These are phyloP conservation scores for Dreissena polymorpha DNA, from an alignment of 1,140 invertebrate genomes.

Conservation along the genomic window DNA sequence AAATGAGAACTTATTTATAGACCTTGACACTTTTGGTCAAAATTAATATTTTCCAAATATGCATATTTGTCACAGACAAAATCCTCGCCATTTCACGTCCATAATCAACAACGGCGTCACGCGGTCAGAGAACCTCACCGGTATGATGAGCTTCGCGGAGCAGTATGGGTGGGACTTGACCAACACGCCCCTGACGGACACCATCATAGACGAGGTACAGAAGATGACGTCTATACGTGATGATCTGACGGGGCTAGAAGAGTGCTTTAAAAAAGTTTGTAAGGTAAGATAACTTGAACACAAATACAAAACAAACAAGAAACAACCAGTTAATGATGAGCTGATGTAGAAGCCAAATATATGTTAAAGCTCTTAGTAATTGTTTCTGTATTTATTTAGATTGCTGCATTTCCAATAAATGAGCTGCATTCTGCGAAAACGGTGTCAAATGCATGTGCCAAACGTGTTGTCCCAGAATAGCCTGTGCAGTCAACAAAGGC, in stretches of 20 bases:
- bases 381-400: too few relatives aligned
- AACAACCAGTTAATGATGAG: too few relatives aligned
- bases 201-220: conserved; percentile 60
- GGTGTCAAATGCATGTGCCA: too few relatives aligned
- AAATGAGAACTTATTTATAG: too few relatives aligned
- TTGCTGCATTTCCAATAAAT: too few relatives aligned
- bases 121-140: conserved; percentile 70
- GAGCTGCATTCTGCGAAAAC: too few relatives aligned
- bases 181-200: conserved; percentile 47
- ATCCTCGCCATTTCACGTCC: conserved; percentile 68
- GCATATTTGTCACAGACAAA: conserved; percentile 52
- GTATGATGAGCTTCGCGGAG: conserved; percentile 58
- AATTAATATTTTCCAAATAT: background rate
- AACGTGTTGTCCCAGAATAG: too few relatives aligned
- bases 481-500: too few relatives aligned
- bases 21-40: background rate
- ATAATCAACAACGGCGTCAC: conserved; percentile 73
- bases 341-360: too few relatives aligned
- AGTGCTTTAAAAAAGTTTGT: conserved; percentile 72
- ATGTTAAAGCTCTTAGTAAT: too few relatives aligned
- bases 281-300: conserved; percentile 54
- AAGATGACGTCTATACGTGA: conserved; percentile 54
- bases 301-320: too few relatives aligned
- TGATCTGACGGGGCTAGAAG: conserved; percentile 65
- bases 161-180: conserved; percentile 38